A percentile compares a stretch with the other conserved stretches of the same genome.
Conservation (phyloP, 2,888 invertebrate species). For the Pristionchus entomophagus region DNA sequence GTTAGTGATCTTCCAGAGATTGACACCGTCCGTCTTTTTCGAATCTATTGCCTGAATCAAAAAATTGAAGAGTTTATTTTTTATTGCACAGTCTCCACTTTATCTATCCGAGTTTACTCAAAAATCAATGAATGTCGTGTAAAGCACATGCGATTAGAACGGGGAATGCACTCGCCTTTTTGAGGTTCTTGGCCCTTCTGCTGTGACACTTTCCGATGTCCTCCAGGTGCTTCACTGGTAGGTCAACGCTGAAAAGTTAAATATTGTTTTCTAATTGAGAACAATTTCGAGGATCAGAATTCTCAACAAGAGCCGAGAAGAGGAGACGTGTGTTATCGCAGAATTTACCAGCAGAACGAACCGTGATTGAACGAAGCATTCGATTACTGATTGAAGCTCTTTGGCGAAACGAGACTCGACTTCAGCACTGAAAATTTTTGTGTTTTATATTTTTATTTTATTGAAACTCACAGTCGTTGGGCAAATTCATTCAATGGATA, state of each 20-base stretch:
- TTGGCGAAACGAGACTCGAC: conserved; percentile 46
- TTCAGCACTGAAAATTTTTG: conserved; percentile 46
- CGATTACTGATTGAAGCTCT: conserved; percentile 46
- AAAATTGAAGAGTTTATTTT: no score
- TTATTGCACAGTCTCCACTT: no score
- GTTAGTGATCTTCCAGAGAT: conserved; percentile 55
- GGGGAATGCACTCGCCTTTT: no score
- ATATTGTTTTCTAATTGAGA: no score
- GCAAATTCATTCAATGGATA: conserved; percentile 47
- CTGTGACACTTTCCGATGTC: conserved; percentile 48
- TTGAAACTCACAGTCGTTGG: conserved; percentile 18
- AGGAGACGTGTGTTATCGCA: no score
- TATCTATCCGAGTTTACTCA: no score
- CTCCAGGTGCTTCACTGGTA: conserved; percentile 52
- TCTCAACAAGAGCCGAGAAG: no score
- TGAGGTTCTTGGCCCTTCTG: conserved; percentile 48
- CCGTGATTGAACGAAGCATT: conserved; percentile 48
- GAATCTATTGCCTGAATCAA: conserved; percentile 46
- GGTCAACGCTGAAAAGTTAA: conserved; percentile 50
- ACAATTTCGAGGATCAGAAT: no score
- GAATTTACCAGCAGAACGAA: not conserved
- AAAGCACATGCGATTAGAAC: no score
- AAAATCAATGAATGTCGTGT: no score
- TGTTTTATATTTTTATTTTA: not conserved
- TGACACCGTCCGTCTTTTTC: conserved; percentile 51